Evolutionary conservation across 2,113 vertebrate genomes (phyloP).

Genomic region (Sinocyclocheilus anshuiensis): DNA sequence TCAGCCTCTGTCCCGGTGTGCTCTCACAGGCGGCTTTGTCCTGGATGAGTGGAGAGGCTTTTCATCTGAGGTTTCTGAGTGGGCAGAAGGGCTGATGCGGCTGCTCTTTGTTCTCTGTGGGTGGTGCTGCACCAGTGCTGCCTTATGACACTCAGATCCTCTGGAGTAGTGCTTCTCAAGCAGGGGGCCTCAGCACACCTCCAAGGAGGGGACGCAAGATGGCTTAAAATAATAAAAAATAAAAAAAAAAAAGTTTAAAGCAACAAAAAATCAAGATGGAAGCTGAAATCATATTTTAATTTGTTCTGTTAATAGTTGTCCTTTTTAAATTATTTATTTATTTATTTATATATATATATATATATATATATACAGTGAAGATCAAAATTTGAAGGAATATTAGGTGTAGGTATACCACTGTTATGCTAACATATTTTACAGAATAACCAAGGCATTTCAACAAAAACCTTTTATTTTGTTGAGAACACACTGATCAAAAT

Average conservation of each 20-base stretch:
- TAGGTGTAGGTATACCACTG: too few relatives aligned
- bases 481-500: too few relatives aligned
- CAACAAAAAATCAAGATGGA: neutral
- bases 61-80: slow-evolving; percentile 13
- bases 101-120: slow-evolving; percentile 25
- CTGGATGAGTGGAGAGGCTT: slow-evolving; percentile 8
- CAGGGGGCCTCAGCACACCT: neutral
- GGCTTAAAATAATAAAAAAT: neutral
- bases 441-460: too few relatives aligned
- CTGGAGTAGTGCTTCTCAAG: neutral
- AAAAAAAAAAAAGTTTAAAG: neutral
- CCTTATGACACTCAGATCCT: neutral
- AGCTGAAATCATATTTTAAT: neutral
- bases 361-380: too few relatives aligned
- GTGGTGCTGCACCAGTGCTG: slow-evolving; percentile 4
- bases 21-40: neutral
- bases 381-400: too few relatives aligned
- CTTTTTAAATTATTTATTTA: too few relatives aligned
- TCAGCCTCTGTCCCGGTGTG: neutral
- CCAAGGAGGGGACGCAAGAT: neutral
- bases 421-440: too few relatives aligned
- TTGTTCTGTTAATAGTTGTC: too few relatives aligned
- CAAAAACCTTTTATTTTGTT: too few relatives aligned
- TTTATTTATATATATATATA: too few relatives aligned
- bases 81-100: neutral